These are phyloP conservation scores for Slavum lentiscoides DNA, from an alignment of 2,888 invertebrate species.

Conservation along the genomic window DNA sequence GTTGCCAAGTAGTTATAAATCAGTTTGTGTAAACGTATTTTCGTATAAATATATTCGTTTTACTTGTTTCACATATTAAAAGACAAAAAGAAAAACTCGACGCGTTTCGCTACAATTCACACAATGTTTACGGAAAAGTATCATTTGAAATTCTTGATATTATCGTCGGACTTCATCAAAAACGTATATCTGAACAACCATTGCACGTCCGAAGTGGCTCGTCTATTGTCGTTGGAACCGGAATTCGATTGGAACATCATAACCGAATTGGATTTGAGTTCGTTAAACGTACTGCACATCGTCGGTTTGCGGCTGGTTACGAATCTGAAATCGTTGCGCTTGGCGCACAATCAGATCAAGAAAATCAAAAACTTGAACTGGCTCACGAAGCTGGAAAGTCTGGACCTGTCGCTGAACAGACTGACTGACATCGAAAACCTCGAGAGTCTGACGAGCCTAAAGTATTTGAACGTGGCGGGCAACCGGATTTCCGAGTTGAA, in stretches of 20 bases:
- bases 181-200: slow-evolving; percentile 7
- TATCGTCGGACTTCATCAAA: slow-evolving; percentile 3
- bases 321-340: not conserved
- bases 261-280: slow-evolving; percentile 1
- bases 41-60: no score
- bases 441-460: not conserved
- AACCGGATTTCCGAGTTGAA: slow-evolving; percentile 2
- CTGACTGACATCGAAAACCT: slow-evolving; percentile 24
- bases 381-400: not conserved
- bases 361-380: slow-evolving; percentile 5
- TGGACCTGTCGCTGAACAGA: slow-evolving; percentile 14
- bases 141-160: not conserved
- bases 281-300: slow-evolving; percentile 5
- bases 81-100: no score
- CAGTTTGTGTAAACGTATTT: no score
- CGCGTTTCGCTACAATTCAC: no score
- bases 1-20: no score
- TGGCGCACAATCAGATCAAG: slow-evolving; percentile 6
- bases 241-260: slow-evolving; percentile 19
- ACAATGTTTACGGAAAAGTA: not conserved
- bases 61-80: no score
- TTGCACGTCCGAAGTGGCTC: not conserved
- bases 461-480: not conserved
- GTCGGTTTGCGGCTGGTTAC: not conserved
- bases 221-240: slow-evolving; percentile 6